phyloP scores from a whole-genome alignment of 2,888 invertebrate species.

The Cyclophora punctaria region DNA sequence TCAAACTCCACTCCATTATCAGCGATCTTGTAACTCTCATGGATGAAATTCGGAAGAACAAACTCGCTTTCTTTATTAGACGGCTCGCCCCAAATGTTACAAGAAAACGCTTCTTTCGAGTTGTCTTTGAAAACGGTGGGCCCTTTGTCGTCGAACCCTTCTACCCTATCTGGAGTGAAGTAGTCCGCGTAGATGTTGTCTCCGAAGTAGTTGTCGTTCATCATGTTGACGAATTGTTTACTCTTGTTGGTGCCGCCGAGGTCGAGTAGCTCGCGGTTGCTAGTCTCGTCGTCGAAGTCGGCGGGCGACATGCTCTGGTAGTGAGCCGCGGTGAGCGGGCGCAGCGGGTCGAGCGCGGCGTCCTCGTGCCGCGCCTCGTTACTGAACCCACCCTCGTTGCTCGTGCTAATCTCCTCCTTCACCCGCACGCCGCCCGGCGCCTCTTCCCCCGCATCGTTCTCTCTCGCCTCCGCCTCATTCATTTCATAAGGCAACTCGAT shows the following conservation, averaged over 20 bases:
- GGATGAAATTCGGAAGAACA: constrained; percentile 63
- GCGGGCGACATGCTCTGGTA: constrained; percentile 51
- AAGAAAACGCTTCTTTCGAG: constrained; percentile 20
- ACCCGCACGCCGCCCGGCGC: constrained; percentile 40
- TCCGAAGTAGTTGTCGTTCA: constrained; percentile 67
- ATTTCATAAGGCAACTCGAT: constrained; percentile 29
- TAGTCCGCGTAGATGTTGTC: constrained; percentile 69
- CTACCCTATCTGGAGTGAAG: constrained; percentile 60
- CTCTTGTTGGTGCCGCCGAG: constrained; percentile 57
- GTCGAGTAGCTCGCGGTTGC: constrained; percentile 54
- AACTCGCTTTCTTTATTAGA: constrained; percentile 61
- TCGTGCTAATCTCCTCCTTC: constrained; percentile 58
- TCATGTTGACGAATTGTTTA: constrained; percentile 66
- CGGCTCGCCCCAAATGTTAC: constrained; percentile 54
- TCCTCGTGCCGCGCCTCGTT: constrained; percentile 27
- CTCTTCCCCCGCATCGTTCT: neutral
- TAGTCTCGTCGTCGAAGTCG: constrained; percentile 59
- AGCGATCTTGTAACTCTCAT: constrained; percentile 64
- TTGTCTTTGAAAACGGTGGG: constrained; percentile 43
- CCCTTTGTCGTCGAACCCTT: constrained; percentile 51
- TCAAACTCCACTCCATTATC: constrained; percentile 51
- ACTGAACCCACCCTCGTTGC: constrained; percentile 49
- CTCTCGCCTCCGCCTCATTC: constrained; percentile 48
- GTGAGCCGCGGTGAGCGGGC: constrained; percentile 60
- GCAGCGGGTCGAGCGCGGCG: constrained; percentile 42